Percentiles rank a stretch among this genome's conserved stretches.
Conservation (phyloP, 2,797 vertebrate species). For the Steatocranus sp. region DNA sequence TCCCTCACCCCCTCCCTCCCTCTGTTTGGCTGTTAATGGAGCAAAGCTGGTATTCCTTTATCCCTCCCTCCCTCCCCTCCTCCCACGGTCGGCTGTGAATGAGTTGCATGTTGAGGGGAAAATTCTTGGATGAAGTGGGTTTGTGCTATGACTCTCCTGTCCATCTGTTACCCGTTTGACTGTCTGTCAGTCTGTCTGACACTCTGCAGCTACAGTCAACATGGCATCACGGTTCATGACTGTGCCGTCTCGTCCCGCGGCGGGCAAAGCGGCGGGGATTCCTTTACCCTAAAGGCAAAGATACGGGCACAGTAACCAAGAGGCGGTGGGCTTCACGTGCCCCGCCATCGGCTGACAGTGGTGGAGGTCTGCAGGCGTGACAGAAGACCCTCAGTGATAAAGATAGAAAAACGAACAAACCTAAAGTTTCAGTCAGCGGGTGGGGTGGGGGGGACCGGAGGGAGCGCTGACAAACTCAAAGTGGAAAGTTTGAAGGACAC, state of each 20-base stretch:
- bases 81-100: constrained; percentile 20
- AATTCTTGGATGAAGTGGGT: constrained; percentile 20
- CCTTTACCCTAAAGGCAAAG: background rate
- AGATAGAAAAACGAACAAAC: background rate
- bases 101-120: constrained; percentile 20
- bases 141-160: constrained; percentile 1
- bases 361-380: background rate
- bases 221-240: constrained; percentile 5
- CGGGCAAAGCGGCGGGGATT: background rate
- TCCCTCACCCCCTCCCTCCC: background rate
- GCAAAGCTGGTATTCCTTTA: constrained; percentile 24
- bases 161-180: constrained; percentile 45
- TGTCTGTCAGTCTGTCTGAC: constrained; percentile 14
- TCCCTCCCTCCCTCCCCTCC: background rate
- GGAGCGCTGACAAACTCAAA: background rate
- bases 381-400: background rate
- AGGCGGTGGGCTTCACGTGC: background rate
- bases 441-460: accelerated
- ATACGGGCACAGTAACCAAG: background rate
- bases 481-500: background rate
- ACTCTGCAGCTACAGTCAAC: constrained; percentile 1
- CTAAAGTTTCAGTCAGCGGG: background rate
- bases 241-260: background rate
- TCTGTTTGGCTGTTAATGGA: constrained; percentile 8
- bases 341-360: background rate